Conservation (phyloP, 2,888 invertebrate species). For the Papilio protenor region DNA sequence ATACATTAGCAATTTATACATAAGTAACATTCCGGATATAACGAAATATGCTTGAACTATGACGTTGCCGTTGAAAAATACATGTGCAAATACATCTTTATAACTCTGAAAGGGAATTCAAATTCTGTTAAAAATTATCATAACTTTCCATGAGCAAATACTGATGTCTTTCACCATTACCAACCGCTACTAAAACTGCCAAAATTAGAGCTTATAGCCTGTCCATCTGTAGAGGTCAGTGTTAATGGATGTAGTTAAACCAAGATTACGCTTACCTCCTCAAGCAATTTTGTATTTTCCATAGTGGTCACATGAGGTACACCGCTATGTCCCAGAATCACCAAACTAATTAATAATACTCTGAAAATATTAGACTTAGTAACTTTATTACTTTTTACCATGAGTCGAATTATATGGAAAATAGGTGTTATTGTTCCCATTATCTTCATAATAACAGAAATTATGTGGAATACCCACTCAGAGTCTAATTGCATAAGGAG, state of each 20-base stretch:
- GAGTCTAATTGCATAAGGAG: too few relatives aligned
- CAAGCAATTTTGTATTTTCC: neutral
- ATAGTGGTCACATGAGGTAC: neutral
- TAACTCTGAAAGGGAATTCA: slow-evolving; percentile 5
- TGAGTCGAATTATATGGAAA: too few relatives aligned
- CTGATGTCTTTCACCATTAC: too few relatives aligned
- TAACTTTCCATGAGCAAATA: too few relatives aligned
- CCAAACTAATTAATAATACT: neutral
- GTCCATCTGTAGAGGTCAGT: too few relatives aligned
- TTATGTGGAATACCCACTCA: too few relatives aligned
- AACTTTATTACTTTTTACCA: too few relatives aligned
- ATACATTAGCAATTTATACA: slow-evolving; percentile 1
- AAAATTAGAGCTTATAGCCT: neutral
- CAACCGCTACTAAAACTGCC: too few relatives aligned
- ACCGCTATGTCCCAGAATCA: neutral
- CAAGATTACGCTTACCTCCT: neutral
- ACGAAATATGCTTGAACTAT: slow-evolving; percentile 7
- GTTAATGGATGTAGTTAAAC: too few relatives aligned
- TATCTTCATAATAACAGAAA: too few relatives aligned
- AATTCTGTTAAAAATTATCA: too few relatives aligned
- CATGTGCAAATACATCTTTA: neutral
- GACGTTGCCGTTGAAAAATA: neutral
- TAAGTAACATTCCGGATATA: slow-evolving; percentile 8
- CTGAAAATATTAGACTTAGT: neutral
- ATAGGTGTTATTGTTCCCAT: too few relatives aligned